phyloP scores from a whole-genome alignment of 2,888 invertebrate genomes.

The Drosophila acutilabella region DNA sequence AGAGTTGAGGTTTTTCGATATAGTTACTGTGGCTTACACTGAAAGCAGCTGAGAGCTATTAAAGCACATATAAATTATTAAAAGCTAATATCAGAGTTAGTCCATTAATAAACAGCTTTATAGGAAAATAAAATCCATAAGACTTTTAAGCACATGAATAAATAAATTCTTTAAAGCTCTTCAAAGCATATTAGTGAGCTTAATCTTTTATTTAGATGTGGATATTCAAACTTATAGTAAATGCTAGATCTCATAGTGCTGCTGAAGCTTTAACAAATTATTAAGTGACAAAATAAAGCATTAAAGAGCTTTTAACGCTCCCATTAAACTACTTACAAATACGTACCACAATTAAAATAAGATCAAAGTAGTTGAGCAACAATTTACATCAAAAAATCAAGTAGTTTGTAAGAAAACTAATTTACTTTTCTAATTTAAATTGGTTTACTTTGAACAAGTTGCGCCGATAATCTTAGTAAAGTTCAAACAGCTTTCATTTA shows the following conservation, averaged over 20 bases:
- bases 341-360: not conserved
- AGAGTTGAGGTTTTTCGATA: no score
- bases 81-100: no score
- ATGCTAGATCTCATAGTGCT: no score
- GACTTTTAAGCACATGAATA: not conserved
- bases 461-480: constrained; percentile 1
- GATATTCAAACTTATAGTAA: no score
- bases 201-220: no score
- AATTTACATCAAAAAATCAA: not conserved
- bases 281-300: no score
- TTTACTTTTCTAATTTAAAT: constrained; percentile 9
- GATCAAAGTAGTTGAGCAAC: not conserved
- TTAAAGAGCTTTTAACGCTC: not conserved
- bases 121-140: no score
- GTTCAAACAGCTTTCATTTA: constrained; percentile 36
- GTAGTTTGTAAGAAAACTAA: not conserved
- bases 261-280: no score
- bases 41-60: not conserved
- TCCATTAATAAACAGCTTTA: no score
- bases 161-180: not conserved
- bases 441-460: constrained; percentile 4
- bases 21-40: not conserved
- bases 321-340: not conserved
- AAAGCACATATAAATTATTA: no score
- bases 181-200: no score